Evolutionary conservation across 2,113 vertebrate species (phyloP).

Genomic region (Rhinolophus ferrumequinum): DNA sequence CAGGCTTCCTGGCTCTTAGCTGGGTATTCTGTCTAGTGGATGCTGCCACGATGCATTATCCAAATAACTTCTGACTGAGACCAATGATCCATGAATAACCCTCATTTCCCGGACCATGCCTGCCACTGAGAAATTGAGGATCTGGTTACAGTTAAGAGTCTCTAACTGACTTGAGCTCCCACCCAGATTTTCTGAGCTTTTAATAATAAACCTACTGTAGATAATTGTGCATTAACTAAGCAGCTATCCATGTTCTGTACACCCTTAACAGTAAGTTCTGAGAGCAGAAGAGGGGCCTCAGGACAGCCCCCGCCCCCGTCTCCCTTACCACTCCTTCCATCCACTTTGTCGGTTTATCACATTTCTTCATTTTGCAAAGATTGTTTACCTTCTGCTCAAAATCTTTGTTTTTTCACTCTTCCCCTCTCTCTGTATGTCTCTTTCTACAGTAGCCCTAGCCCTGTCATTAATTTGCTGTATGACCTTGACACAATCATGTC

Average conservation of each 20-base stretch:
- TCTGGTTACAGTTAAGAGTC: constrained; percentile 49
- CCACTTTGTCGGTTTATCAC: background rate
- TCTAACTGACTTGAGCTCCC: constrained; percentile 36
- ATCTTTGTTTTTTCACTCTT: background rate
- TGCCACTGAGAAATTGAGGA: constrained; percentile 34
- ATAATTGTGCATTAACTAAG: background rate
- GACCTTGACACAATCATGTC: background rate
- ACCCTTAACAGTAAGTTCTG: background rate
- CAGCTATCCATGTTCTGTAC: background rate
- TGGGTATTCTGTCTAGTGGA: constrained; percentile 23
- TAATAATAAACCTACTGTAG: background rate
- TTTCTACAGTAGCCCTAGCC: background rate
- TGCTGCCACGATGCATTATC: constrained; percentile 38
- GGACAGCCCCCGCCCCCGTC: background rate
- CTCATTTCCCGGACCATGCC: constrained; percentile 6
- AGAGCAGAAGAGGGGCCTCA: background rate
- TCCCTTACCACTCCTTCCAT: background rate
- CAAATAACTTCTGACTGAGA: constrained; percentile 59
- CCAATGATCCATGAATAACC: constrained; percentile 12
- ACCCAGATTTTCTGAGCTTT: constrained; percentile 35
- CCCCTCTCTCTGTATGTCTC: background rate
- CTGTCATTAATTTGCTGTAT: background rate
- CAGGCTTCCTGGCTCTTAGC: background rate
- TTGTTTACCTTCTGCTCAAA: background rate
- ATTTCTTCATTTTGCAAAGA: background rate